A percentile compares a stretch with the other conserved stretches of the same genome.
Evolutionary conservation across 1,140 invertebrate species (phyloP).

Genomic region (Patella vulgata): DNA sequence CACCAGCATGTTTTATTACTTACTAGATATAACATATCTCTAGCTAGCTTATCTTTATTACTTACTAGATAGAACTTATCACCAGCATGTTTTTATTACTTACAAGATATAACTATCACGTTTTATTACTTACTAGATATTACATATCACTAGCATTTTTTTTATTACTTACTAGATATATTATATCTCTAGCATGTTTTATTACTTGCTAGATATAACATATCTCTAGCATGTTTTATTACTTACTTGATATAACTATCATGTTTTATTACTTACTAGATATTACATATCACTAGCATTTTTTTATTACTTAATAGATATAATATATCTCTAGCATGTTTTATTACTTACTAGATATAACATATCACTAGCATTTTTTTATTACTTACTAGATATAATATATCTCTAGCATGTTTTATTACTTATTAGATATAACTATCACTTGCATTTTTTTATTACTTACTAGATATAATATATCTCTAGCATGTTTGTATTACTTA

Average conservation of each 20-base stretch:
- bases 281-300: neutral
- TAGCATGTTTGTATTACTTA: neutral
- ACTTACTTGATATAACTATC: neutral
- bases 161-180: neutral
- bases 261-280: neutral
- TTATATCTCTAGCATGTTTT: neutral
- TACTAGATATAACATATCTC: neutral
- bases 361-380: too few relatives aligned
- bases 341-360: neutral
- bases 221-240: neutral
- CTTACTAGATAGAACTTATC: neutral
- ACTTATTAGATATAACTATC: neutral
- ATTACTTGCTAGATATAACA: conserved; percentile 10
- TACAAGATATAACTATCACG: neutral
- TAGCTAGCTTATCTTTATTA: neutral
- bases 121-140: neutral
- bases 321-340: neutral
- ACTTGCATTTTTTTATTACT: neutral
- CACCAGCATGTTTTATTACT: neutral
- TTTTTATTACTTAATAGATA: neutral
- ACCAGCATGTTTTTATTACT: neutral
- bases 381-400: neutral
- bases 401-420: neutral
- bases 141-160: neutral
- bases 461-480: neutral